A percentile compares a stretch with the other conserved stretches of the same genome.
Evolutionary conservation across 2,797 vertebrate genomes (phyloP).

Genomic region (Prunella strophiata): DNA sequence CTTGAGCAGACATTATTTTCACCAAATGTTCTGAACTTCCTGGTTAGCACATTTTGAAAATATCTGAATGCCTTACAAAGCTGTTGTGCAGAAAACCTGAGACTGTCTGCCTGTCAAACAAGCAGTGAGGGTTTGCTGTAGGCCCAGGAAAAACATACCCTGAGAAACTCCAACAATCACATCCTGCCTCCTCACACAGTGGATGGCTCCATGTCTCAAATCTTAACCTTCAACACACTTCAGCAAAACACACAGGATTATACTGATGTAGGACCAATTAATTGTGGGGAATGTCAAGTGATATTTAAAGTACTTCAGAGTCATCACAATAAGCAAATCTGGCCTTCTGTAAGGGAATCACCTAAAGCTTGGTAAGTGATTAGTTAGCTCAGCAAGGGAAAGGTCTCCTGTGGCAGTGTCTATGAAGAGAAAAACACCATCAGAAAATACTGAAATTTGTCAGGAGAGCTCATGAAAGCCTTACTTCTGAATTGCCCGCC

Average conservation of each 20-base stretch:
- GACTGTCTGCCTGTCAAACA: background rate
- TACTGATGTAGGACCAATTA: background rate
- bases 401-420: background rate
- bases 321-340: background rate
- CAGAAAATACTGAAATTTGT: background rate
- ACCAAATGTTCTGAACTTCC: background rate
- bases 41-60: background rate
- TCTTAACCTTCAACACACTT: background rate
- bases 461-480: background rate
- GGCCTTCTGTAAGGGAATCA: background rate
- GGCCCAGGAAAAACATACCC: background rate
- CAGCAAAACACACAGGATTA: background rate
- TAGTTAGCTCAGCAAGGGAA: background rate
- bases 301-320: background rate
- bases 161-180: background rate
- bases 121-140: background rate
- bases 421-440: background rate
- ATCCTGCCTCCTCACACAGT: background rate
- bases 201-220: background rate
- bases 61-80: background rate
- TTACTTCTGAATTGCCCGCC: background rate
- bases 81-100: background rate
- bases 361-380: background rate
- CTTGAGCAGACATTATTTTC: background rate
- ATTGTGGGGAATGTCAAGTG: rapidly evolving